Conservation (phyloP, 1,140 invertebrate genomes). For the Listronotus bonariensis region DNA sequence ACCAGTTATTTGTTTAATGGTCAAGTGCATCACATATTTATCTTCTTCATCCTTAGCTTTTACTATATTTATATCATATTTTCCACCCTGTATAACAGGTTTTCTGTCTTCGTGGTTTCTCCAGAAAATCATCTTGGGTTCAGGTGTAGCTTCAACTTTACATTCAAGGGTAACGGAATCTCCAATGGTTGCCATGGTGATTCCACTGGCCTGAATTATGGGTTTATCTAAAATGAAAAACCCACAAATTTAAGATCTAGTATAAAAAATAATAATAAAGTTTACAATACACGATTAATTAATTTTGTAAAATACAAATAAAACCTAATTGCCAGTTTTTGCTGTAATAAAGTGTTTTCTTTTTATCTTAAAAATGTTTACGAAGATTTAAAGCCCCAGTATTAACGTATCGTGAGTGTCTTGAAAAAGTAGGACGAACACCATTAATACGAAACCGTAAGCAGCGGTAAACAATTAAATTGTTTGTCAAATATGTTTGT, state of each 20-base stretch:
- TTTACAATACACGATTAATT: too few species aligned
- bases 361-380: too few species aligned
- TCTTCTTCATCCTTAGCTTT: conserved; percentile 63
- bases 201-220: conserved; percentile 72
- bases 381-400: too few species aligned
- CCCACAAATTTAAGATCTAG: not conserved
- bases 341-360: too few species aligned
- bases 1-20: conserved; percentile 68
- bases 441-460: too few species aligned
- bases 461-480: too few species aligned
- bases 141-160: conserved; percentile 73
- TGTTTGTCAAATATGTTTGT: too few species aligned
- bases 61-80: conserved; percentile 66
- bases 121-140: conserved; percentile 80
- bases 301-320: too few species aligned
- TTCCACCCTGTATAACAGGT: conserved; percentile 75
- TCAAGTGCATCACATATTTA: conserved; percentile 72
- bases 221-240: conserved; percentile 65
- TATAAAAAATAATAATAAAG: too few species aligned
- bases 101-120: conserved; percentile 69
- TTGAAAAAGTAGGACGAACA: too few species aligned
- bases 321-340: too few species aligned
- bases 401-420: too few species aligned
- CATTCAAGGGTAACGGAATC: conserved; percentile 76
- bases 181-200: conserved; percentile 72